A percentile compares a stretch with the other conserved stretches of the same genome.
These are phyloP conservation scores for Pan troglodytes DNA, from an alignment of 2,113 vertebrate species.

Conservation along the genomic window DNA sequence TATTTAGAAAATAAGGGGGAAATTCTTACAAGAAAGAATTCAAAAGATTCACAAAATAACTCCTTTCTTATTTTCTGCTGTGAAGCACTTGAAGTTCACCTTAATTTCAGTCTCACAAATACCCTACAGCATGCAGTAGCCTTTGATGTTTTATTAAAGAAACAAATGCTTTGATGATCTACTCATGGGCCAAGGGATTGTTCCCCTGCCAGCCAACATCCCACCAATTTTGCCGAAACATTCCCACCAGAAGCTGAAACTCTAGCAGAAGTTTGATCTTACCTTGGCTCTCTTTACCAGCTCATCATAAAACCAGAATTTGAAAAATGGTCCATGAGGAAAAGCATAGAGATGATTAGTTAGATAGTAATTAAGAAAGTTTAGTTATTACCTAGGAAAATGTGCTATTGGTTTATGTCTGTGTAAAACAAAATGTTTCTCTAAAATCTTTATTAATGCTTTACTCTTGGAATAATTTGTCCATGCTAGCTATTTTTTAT, in stretches of 20 bases:
- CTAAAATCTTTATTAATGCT: background rate
- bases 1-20: background rate
- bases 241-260: background rate
- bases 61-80: background rate
- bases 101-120: slow-evolving; percentile 30
- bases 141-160: slow-evolving; percentile 53
- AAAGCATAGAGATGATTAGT: background rate
- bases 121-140: background rate
- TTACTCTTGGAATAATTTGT: background rate
- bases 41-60: slow-evolving; percentile 26
- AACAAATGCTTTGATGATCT: slow-evolving; percentile 35
- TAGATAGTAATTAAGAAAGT: background rate
- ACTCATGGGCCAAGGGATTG: background rate
- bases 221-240: background rate
- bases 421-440: background rate
- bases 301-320: background rate
- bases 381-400: background rate
- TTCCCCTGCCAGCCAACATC: background rate
- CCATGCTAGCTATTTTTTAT: background rate
- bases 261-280: background rate
- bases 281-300: background rate
- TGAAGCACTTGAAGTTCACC: slow-evolving; percentile 3
- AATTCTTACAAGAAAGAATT: background rate
- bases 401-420: background rate
- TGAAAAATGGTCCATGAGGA: background rate